Evolutionary conservation across 2,888 invertebrate species (phyloP).

Genomic region (Hirudinaria manillensis): DNA sequence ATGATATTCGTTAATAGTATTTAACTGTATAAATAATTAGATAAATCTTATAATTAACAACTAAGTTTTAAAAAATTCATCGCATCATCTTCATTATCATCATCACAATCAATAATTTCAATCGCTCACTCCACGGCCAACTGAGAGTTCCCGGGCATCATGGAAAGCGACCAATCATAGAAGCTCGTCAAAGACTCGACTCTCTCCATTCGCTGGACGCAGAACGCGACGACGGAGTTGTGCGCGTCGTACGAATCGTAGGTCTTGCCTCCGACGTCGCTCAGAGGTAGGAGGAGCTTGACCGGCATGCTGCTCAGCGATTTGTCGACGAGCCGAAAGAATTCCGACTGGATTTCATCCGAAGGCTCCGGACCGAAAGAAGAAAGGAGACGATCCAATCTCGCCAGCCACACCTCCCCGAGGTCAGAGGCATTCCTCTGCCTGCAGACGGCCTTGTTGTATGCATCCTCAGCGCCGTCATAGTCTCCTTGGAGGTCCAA

Average conservation of each 20-base stretch:
- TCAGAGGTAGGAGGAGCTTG: background rate
- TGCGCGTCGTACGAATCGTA: conserved; percentile 12
- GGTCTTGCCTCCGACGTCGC: background rate
- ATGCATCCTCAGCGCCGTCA: background rate
- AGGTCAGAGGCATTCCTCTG: background rate
- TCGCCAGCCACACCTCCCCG: conserved; percentile 11
- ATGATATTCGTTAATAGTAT: too few relatives aligned
- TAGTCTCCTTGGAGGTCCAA: conserved; percentile 14
- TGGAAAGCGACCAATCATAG: background rate
- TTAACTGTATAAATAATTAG: too few relatives aligned
- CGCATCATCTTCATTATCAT: too few relatives aligned
- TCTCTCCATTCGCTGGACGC: background rate
- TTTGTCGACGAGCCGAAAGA: conserved; percentile 19
- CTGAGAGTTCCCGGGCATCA: conserved; percentile 14
- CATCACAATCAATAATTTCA: too few relatives aligned
- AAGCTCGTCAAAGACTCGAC: background rate
- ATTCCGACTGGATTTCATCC: conserved; percentile 10
- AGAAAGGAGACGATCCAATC: background rate
- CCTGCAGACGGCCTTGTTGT: conserved; percentile 1
- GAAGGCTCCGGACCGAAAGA: background rate
- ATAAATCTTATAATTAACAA: too few relatives aligned
- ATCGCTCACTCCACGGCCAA: conserved; percentile 13
- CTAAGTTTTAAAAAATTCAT: too few relatives aligned
- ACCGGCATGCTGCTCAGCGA: conserved; percentile 14
- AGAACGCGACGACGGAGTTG: background rate